Evolutionary conservation across 2,113 vertebrate genomes (phyloP).

Genomic region (Tragelaphus buxtoni): DNA sequence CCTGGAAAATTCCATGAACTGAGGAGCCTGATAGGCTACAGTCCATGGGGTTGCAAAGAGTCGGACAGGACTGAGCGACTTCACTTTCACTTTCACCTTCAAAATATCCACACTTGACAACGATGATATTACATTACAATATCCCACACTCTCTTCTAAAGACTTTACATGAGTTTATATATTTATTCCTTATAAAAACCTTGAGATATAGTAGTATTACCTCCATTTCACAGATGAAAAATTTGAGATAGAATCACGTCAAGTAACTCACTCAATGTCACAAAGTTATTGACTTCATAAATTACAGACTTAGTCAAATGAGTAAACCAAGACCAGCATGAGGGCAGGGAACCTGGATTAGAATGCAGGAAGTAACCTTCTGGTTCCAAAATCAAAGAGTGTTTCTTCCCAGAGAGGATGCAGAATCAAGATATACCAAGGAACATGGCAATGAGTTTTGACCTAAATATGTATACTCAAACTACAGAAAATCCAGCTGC

Average conservation of each 20-base stretch:
- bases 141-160: neutral
- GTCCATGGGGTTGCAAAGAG: too few species aligned
- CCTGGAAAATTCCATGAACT: too few species aligned
- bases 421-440: neutral
- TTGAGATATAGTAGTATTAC: neutral
- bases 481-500: neutral
- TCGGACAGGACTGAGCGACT: too few species aligned
- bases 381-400: neutral
- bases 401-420: slow-evolving; percentile 1
- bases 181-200: neutral
- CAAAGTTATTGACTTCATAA: neutral
- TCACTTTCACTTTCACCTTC: neutral
- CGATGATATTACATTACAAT: neutral
- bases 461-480: neutral
- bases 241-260: neutral
- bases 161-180: neutral
- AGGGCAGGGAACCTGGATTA: too few species aligned
- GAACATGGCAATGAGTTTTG: neutral
- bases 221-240: neutral
- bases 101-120: neutral
- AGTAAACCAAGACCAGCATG: neutral
- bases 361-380: neutral
- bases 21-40: too few species aligned
- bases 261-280: neutral
- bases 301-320: neutral